Base-by-base conservation (phyloP, 2,113 vertebrate genomes). In the Callopanchax toddi region DNA sequence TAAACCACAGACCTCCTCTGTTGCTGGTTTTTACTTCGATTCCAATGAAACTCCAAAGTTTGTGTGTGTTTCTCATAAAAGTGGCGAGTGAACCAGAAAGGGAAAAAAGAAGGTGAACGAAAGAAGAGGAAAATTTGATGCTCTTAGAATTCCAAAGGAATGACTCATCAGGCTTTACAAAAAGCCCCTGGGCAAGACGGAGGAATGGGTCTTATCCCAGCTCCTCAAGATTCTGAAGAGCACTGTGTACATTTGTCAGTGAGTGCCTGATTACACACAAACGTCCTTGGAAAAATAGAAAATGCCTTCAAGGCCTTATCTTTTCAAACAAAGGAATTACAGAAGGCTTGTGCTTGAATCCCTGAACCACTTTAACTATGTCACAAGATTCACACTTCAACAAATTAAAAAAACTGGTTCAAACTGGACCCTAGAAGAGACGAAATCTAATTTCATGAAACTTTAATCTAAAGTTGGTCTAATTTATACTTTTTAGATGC, bases 101-200 rank as follows among this genome's bases (percentile, higher is more conserved):
- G 42, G 55, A 54, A 51, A 51, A 64, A 65, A 61, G 76, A 68
- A 51, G 46, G 62, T 67, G 7, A 63, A 70, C 20, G 48, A 64
- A 71, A 39, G 52, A 32, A 68, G 54, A 79, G 65, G 66, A 71
- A 81, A 86, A 79, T 76, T 78, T 56, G 16, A 84, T 85, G 85
- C 83, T 87, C 68, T 80, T 80, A 74, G 76, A 81, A 90, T 91
- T 90, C 89, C 87, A 82, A 67, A 86, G 59, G 60, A 76, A 82
- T 91, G 82, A 90, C 76, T 86, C 83, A 89, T 89, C 79, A 23
- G 20, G 69, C 71, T 72, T 68, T 42, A 61, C 74, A 77, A 81
- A 87, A 71, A 76, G 65, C 67, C 44, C 61, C 74, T 2, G 1
- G 42, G 18, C 63, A 72, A 71, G 13, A 82, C 63, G 69, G 69